These are phyloP conservation scores for Oceanodroma tethys DNA, from an alignment of 2,113 vertebrate species.

Conservation along the genomic window DNA sequence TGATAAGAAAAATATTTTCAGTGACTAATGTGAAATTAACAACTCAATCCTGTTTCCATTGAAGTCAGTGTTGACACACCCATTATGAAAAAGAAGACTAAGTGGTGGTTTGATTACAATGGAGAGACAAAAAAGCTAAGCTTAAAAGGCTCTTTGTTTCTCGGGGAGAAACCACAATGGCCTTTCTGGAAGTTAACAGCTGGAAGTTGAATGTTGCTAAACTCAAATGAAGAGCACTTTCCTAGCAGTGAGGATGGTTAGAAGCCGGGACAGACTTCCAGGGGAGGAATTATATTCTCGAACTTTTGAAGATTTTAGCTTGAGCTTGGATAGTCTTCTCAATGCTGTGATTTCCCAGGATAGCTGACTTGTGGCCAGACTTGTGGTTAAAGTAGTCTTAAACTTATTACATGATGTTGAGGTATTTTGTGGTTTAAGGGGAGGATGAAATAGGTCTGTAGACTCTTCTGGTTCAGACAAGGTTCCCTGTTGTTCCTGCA, in stretches of 20 bases:
- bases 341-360: neutral
- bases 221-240: constrained; percentile 10
- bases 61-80: constrained; percentile 24
- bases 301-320: neutral
- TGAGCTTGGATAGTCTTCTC: neutral
- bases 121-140: neutral
- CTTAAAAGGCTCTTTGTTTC: constrained; percentile 31
- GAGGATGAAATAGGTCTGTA: neutral
- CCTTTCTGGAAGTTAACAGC: constrained; percentile 48
- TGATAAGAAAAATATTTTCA: constrained; percentile 61
- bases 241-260: neutral
- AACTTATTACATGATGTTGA: neutral
- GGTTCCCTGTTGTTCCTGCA: neutral
- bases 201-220: constrained; percentile 30
- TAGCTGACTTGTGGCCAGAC: neutral
- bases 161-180: constrained; percentile 17
- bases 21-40: constrained; percentile 1
- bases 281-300: neutral
- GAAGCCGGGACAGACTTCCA: neutral
- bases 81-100: constrained; percentile 4
- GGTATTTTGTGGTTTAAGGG: neutral
- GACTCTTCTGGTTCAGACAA: neutral
- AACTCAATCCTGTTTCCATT: constrained; percentile 11
- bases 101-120: constrained; percentile 17
- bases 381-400: neutral